These are phyloP conservation scores for Uloborus plumipes DNA, from an alignment of 2,888 invertebrate species.

Conservation along the genomic window DNA sequence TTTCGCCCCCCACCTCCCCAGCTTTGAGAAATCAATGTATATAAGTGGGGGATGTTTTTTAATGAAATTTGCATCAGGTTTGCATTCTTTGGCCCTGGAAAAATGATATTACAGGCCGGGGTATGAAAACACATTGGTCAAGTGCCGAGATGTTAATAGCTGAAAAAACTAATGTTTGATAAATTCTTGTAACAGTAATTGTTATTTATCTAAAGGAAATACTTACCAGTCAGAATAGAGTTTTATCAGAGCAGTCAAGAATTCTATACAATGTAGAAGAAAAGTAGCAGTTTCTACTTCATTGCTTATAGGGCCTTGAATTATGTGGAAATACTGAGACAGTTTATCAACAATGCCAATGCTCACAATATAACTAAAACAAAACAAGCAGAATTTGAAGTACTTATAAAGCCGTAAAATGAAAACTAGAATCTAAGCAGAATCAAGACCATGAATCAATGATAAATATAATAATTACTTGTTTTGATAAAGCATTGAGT, in stretches of 20 bases:
- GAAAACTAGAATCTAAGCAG: too few species aligned
- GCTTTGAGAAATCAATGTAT: too few species aligned
- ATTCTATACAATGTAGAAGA: constrained; percentile 71
- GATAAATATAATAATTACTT: background rate
- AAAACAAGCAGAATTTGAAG: background rate
- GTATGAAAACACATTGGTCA: too few species aligned
- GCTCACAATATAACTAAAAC: constrained; percentile 82
- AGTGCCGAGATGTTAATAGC: too few species aligned
- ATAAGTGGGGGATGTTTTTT: too few species aligned
- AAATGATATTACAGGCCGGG: too few species aligned
- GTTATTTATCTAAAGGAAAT: constrained; percentile 3
- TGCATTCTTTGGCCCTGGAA: too few species aligned
- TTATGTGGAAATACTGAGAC: constrained; percentile 79
- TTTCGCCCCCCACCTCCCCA: too few species aligned
- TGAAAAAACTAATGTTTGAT: too few species aligned
- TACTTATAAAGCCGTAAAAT: background rate
- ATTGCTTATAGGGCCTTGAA: constrained; percentile 79
- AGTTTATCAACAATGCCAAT: constrained; percentile 85
- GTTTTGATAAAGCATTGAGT: too few species aligned
- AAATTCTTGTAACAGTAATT: too few species aligned
- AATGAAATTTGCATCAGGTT: too few species aligned
- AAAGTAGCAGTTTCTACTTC: constrained; percentile 73
- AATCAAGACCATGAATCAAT: background rate
- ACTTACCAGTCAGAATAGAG: constrained; percentile 46
- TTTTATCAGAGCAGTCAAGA: constrained; percentile 69